phyloP scores from a whole-genome alignment of 2,113 vertebrate species.

The Balaenoptera acutorostrata region DNA sequence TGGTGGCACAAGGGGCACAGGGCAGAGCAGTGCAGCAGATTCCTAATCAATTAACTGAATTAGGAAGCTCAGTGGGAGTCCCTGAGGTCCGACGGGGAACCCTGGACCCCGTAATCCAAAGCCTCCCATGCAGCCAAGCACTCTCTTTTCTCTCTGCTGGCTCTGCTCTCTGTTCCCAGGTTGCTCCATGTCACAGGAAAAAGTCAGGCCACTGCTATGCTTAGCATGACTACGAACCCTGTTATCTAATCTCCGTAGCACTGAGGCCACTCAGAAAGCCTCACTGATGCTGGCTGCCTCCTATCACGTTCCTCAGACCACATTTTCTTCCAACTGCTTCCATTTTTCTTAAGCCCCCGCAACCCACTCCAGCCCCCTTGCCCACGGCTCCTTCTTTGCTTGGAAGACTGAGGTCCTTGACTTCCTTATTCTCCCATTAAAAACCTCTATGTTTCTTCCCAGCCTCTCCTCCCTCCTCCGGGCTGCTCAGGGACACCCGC shows the following conservation, averaged over 20 bases:
- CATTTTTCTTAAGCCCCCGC: neutral
- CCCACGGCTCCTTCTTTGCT: neutral
- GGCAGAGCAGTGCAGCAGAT: neutral
- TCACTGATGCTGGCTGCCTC: neutral
- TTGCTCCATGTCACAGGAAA: neutral
- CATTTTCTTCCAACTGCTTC: neutral
- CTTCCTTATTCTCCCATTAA: neutral
- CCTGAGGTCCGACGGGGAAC: rapidly evolving
- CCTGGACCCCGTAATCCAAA: neutral
- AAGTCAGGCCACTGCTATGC: neutral
- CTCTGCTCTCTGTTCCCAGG: neutral
- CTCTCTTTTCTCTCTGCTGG: neutral
- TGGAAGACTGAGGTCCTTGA: neutral
- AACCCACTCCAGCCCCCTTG: too few species aligned
- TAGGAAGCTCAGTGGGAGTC: neutral
- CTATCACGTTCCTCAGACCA: neutral
- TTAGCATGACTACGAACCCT: neutral
- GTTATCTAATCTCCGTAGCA: constrained; percentile 5
- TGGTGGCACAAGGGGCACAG: too few species aligned
- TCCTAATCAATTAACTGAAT: neutral
- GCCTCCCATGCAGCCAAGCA: neutral
- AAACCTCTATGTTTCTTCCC: neutral
- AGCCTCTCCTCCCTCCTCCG: neutral
- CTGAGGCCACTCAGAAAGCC: neutral
- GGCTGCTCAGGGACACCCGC: neutral